Percentiles rank a stretch among this genome's conserved stretches.
These are phyloP conservation scores for Hemithea aestivaria DNA, from an alignment of 2,888 invertebrate genomes.

Conservation along the genomic window DNA sequence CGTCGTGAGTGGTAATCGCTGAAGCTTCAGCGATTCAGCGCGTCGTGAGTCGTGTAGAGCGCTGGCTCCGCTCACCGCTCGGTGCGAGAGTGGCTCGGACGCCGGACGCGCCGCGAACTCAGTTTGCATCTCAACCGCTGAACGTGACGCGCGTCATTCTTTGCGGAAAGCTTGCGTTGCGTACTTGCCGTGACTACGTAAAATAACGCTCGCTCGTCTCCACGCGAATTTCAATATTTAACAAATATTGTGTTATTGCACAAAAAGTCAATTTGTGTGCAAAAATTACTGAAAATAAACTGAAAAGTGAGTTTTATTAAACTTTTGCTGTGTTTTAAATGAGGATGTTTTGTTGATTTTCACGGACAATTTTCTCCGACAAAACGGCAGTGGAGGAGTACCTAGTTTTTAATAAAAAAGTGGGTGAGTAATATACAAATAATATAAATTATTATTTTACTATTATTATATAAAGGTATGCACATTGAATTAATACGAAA, in stretches of 20 bases:
- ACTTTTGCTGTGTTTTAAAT: constrained; percentile 31
- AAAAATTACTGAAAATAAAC: neutral
- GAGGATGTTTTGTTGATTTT: constrained; percentile 35
- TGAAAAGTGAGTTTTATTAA: constrained; percentile 14
- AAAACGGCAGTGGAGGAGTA: constrained; percentile 38
- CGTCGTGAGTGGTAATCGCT: too few relatives aligned
- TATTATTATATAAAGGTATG: too few relatives aligned
- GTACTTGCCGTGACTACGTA: constrained; percentile 31
- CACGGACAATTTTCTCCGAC: constrained; percentile 32
- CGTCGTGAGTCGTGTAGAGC: too few relatives aligned
- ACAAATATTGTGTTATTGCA: constrained; percentile 24
- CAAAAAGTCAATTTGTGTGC: neutral
- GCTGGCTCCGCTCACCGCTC: too few relatives aligned
- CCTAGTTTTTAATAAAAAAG: constrained; percentile 56
- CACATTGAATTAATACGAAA: too few relatives aligned
- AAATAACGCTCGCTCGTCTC: constrained; percentile 43
- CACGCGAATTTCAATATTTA: constrained; percentile 25
- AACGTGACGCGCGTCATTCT: constrained; percentile 39
- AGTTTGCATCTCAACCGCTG: constrained; percentile 46
- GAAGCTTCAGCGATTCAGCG: constrained; percentile 23
- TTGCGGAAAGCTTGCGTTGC: constrained; percentile 37
- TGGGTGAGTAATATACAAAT: constrained; percentile 54
- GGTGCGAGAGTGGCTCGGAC: constrained; percentile 30
- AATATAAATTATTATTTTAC: too few relatives aligned
- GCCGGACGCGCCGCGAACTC: constrained; percentile 33